Evolutionary conservation across 2,888 invertebrate genomes (phyloP).

Genomic region (Nomada goodeniana): DNA sequence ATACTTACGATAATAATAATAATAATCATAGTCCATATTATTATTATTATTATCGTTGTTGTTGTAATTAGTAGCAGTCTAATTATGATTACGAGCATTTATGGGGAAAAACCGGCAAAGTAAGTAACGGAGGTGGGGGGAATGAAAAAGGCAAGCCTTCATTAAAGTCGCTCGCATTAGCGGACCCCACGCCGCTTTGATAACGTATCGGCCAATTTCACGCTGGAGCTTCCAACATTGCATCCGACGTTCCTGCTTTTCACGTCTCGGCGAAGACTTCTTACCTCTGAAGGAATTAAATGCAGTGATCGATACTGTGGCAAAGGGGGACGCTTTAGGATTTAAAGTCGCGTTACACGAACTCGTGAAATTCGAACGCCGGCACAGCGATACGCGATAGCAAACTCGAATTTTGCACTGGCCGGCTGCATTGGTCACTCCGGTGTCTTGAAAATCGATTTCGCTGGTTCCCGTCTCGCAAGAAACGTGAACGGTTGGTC

Average conservation of each 20-base stretch:
- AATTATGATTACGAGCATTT: constrained; percentile 30
- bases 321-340: neutral
- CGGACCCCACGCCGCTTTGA: constrained; percentile 42
- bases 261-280: constrained; percentile 23
- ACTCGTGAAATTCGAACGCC: neutral
- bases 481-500: neutral
- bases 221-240: constrained; percentile 51
- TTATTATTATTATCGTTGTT: constrained; percentile 23
- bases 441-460: constrained; percentile 16
- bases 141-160: constrained; percentile 43
- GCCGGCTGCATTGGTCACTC: neutral
- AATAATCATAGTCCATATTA: constrained; percentile 38
- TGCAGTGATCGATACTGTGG: constrained; percentile 28
- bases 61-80: constrained; percentile 22
- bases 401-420: neutral
- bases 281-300: constrained; percentile 10
- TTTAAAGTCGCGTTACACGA: neutral
- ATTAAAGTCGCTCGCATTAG: constrained; percentile 62
- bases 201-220: constrained; percentile 75
- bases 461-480: neutral
- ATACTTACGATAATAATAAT: constrained; percentile 49
- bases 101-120: constrained; percentile 22
- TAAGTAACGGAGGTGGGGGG: constrained; percentile 42
- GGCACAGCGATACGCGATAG: constrained; percentile 7
- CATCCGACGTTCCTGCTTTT: constrained; percentile 25